Evolutionary conservation across 2,113 vertebrate genomes (phyloP).

Genomic region (Sitta europaea): DNA sequence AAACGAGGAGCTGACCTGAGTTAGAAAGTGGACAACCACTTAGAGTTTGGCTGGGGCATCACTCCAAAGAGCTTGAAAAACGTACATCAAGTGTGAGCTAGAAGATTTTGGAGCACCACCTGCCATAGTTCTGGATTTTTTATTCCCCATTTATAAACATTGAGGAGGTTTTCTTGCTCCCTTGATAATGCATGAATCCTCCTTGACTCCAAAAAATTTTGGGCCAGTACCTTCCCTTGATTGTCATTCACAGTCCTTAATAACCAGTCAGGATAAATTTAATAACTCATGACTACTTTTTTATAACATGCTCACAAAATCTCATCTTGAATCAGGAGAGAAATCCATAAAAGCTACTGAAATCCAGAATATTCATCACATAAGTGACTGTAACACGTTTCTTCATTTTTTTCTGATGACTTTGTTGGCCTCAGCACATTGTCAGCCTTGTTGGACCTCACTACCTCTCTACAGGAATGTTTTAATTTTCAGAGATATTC

Average conservation of each 20-base stretch:
- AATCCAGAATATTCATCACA: neutral
- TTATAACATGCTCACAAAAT: neutral
- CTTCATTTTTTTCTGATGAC: neutral
- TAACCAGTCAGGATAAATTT: neutral
- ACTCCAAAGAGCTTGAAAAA: neutral
- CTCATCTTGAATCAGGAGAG: neutral
- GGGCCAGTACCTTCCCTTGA: neutral
- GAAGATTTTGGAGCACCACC: neutral
- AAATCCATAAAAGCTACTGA: neutral
- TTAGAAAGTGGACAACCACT: neutral
- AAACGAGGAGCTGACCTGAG: neutral
- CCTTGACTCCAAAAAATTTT: neutral
- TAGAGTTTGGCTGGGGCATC: neutral
- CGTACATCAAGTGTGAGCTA: rapidly evolving
- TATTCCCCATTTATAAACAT: neutral
- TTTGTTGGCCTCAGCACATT: neutral
- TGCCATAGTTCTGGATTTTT: neutral
- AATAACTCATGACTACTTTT: neutral
- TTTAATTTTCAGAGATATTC: conserved; percentile 5
- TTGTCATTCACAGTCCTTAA: neutral
- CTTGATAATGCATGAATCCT: neutral
- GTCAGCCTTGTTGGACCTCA: neutral
- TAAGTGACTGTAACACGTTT: neutral
- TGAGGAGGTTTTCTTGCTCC: neutral
- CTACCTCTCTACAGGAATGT: neutral